These are phyloP conservation scores for Chloebia gouldiae DNA, from an alignment of 2,113 vertebrate species.

Conservation along the genomic window DNA sequence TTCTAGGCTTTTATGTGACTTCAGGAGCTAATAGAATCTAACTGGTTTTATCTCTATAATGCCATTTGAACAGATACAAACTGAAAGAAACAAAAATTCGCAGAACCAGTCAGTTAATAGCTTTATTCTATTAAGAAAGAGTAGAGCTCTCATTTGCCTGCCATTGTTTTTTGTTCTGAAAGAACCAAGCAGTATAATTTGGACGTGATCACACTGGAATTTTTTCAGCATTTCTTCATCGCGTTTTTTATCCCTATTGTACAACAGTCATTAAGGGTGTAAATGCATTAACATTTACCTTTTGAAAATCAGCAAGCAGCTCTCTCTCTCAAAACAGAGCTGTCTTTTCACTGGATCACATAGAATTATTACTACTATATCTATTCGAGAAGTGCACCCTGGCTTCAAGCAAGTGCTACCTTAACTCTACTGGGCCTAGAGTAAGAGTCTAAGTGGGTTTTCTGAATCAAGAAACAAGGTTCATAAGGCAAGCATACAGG, in stretches of 20 bases:
- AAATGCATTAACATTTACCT: conserved; percentile 21
- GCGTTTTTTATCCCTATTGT: conserved; percentile 8
- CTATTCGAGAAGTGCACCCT: background rate
- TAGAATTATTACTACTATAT: background rate
- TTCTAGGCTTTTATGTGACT: background rate
- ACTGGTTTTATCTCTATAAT: background rate
- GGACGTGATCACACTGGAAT: conserved; percentile 22
- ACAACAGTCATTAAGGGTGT: background rate
- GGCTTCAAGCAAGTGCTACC: background rate
- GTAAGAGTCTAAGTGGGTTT: background rate
- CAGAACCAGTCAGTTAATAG: conserved; percentile 7
- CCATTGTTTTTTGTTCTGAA: conserved; percentile 19
- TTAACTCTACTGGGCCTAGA: background rate
- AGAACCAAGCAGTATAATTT: background rate
- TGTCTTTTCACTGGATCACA: background rate
- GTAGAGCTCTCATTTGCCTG: conserved; percentile 6
- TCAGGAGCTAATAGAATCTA: conserved; percentile 13
- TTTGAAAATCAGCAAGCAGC: background rate
- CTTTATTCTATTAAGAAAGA: conserved; percentile 9
- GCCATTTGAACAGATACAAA: background rate
- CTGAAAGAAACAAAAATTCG: background rate
- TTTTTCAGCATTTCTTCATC: conserved; percentile 1
- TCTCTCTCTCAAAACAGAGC: background rate
- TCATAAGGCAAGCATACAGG: background rate
- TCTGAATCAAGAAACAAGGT: background rate